Conservation (phyloP, 2,113 vertebrate genomes). For the Eudyptes chrysolophus region DNA sequence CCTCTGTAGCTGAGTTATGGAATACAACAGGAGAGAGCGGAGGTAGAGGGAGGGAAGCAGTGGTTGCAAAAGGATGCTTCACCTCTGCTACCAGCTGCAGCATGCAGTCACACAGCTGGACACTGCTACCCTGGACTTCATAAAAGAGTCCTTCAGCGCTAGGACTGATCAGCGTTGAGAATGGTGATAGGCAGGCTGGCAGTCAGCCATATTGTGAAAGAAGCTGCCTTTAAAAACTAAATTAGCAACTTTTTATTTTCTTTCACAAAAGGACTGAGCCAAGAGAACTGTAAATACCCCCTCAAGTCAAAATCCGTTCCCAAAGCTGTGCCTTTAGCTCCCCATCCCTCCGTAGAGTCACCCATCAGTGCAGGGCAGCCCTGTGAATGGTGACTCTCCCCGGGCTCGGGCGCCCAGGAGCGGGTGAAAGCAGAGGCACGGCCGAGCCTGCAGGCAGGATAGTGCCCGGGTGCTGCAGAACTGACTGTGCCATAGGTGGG, state of each 20-base stretch:
- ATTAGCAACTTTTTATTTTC: not conserved
- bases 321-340: not conserved
- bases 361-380: not conserved
- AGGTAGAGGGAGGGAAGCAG: not conserved
- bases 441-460: not conserved
- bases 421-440: accelerated
- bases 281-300: not conserved
- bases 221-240: not conserved
- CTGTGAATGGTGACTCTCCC: not conserved
- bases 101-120: not conserved
- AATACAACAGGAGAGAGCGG: not conserved
- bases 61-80: not conserved
- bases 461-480: not conserved
- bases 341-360: not conserved
- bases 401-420: accelerated
- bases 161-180: not conserved
- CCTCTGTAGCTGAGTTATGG: not conserved
- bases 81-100: not conserved
- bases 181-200: not conserved
- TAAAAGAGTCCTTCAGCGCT: not conserved
- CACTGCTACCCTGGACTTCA: not conserved
- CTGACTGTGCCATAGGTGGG: not conserved
- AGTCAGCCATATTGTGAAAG: not conserved
- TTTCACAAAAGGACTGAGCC: not conserved
- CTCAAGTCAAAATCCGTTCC: not conserved